phyloP scores from a whole-genome alignment of 2,888 invertebrate genomes.

The Laspeyria flexula region DNA sequence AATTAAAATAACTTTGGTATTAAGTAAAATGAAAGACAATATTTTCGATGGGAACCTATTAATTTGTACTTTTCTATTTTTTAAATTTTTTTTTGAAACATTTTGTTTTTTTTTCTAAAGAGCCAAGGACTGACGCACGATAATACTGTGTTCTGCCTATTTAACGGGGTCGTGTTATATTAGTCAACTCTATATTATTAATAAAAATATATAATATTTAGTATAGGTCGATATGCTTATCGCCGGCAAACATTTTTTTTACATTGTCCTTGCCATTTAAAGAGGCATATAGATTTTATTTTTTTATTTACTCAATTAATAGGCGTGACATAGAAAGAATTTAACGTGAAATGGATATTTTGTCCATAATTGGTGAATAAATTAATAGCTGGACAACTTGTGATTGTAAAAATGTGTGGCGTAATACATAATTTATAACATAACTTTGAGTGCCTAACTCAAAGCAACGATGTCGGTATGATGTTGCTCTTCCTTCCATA shows the following conservation, averaged over 20 bases:
- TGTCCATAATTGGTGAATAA: slow-evolving; percentile 12
- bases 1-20: too few species aligned
- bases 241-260: slow-evolving; percentile 65
- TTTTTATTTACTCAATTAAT: slow-evolving; percentile 48
- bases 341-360: slow-evolving; percentile 1
- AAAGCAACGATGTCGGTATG: too few species aligned
- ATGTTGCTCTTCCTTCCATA: not conserved
- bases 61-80: not conserved
- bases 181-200: slow-evolving; percentile 72
- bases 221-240: slow-evolving; percentile 72
- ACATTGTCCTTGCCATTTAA: slow-evolving; percentile 65
- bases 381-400: not conserved
- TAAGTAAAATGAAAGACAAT: too few species aligned
- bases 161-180: slow-evolving; percentile 61
- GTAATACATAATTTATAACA: too few species aligned
- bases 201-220: slow-evolving; percentile 66
- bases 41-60: too few species aligned
- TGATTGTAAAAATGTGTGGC: not conserved
- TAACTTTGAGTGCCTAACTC: too few species aligned
- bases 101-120: not conserved
- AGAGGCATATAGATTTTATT: slow-evolving; percentile 60
- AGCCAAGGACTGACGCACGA: slow-evolving; percentile 8
- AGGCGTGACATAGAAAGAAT: slow-evolving; percentile 5
- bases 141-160: slow-evolving; percentile 36
- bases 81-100: not conserved